Conservation (phyloP, 2,888 invertebrate genomes). For the Caenorhabditis sulstoni region DNA sequence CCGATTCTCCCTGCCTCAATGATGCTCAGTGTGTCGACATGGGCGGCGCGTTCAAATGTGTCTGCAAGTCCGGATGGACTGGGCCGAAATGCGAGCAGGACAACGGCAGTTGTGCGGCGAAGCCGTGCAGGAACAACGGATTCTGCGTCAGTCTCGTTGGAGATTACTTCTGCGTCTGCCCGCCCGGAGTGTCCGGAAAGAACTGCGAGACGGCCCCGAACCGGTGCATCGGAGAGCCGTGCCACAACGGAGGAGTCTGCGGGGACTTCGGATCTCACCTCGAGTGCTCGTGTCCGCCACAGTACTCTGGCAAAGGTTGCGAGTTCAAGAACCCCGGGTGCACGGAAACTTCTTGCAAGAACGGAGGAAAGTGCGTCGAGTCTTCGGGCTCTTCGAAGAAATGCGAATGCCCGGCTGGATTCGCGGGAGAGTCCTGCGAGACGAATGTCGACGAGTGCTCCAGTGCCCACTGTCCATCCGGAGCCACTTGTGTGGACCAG, state of each 20-base stretch:
- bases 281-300: constrained; percentile 90
- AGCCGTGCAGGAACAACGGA: constrained; percentile 95
- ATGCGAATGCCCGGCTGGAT: constrained; percentile 89
- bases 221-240: constrained; percentile 92
- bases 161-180: constrained; percentile 89
- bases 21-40: constrained; percentile 81
- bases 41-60: constrained; percentile 90
- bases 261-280: constrained; percentile 95
- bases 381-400: constrained; percentile 83
- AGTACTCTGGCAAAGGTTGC: constrained; percentile 66
- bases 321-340: constrained; percentile 73
- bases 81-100: constrained; percentile 87
- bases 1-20: constrained; percentile 91
- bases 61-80: constrained; percentile 84
- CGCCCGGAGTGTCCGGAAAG: constrained; percentile 90
- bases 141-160: constrained; percentile 92
- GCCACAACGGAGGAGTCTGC: constrained; percentile 96
- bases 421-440: constrained; percentile 77
- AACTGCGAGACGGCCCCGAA: constrained; percentile 97
- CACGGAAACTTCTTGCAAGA: constrained; percentile 69
- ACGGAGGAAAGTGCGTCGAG: constrained; percentile 78
- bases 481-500: constrained; percentile 78
- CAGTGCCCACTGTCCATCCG: constrained; percentile 74
- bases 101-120: constrained; percentile 89
- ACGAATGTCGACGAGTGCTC: constrained; percentile 80